Evolutionary conservation across 2,113 vertebrate species (phyloP).

Genomic region (Cnemophilus loriae): DNA sequence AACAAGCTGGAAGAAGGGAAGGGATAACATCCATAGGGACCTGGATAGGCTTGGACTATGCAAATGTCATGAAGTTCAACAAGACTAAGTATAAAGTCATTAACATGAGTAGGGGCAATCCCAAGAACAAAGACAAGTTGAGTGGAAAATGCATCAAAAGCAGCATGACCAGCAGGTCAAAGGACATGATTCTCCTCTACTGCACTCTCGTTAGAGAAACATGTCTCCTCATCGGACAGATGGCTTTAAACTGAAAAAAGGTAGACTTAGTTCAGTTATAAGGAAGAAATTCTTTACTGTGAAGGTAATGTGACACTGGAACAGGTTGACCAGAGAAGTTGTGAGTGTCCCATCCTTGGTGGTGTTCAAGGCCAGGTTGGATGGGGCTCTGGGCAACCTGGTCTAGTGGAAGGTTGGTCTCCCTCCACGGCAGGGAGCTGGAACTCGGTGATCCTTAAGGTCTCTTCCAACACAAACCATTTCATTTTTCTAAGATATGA

Average conservation of each 20-base stretch:
- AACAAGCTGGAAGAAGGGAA: neutral
- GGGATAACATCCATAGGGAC: neutral
- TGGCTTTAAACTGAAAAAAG: neutral
- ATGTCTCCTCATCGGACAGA: neutral
- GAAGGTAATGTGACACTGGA: neutral
- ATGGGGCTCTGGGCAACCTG: neutral
- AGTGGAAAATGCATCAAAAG: neutral
- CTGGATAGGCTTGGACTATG: neutral
- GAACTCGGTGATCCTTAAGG: neutral
- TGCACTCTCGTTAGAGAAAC: too few relatives aligned
- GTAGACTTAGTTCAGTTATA: neutral
- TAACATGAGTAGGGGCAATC: neutral
- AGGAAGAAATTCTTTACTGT: neutral
- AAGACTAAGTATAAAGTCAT: neutral
- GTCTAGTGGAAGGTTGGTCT: neutral
- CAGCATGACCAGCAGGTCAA: rapidly evolving
- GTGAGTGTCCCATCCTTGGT: neutral
- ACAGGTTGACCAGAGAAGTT: neutral
- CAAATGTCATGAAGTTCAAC: neutral
- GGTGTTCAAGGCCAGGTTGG: neutral
- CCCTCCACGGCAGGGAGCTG: neutral
- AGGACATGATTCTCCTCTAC: neutral
- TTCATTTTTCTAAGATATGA: neutral
- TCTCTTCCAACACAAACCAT: neutral
- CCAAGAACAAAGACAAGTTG: neutral